These are phyloP conservation scores for Actinernus sp. DNA, from an alignment of 92 coral and sea anemone genomes.

Conservation along the genomic window DNA sequence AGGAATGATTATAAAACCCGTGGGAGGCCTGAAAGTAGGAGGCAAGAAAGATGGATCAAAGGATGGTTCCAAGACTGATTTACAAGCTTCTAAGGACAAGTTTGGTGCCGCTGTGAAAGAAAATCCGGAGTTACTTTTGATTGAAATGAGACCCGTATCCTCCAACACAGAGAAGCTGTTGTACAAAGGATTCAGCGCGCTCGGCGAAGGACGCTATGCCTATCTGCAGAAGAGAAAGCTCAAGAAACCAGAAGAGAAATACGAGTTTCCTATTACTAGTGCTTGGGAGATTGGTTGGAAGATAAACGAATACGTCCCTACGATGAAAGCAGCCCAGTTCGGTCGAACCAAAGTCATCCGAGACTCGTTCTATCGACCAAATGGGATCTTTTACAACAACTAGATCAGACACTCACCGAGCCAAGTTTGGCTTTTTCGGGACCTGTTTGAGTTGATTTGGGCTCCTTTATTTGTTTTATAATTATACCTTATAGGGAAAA, in stretches of 20 bases:
- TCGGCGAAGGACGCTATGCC: slow-evolving; percentile 94
- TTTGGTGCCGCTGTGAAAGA: slow-evolving; percentile 72
- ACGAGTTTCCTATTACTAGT: slow-evolving; percentile 95
- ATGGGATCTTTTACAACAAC: slow-evolving; percentile 85
- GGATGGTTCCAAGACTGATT: slow-evolving; percentile 21
- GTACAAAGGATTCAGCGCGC: slow-evolving; percentile 96
- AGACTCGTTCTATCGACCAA: slow-evolving; percentile 90
- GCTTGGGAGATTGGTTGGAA: slow-evolving; percentile 98
- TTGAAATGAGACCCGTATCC: slow-evolving; percentile 97
- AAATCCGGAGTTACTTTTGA: slow-evolving; percentile 69
- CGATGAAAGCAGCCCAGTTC: slow-evolving; percentile 71
- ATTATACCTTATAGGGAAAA: too few relatives aligned
- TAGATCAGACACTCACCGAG: too few relatives aligned
- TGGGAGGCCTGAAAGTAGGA: slow-evolving; percentile 43
- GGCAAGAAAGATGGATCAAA: slow-evolving; percentile 47
- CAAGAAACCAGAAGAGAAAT: slow-evolving; percentile 88
- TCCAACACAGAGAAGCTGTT: slow-evolving; percentile 58
- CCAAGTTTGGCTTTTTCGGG: neutral
- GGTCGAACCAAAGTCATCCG: slow-evolving; percentile 87
- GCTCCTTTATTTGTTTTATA: too few relatives aligned
- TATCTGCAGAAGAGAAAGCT: slow-evolving; percentile 89
- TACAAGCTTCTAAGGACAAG: slow-evolving; percentile 36
- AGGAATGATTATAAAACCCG: slow-evolving; percentile 76
- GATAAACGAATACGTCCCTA: slow-evolving; percentile 75
- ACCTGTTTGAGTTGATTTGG: neutral